Conservation (phyloP, 2,113 vertebrate genomes). For the Pterocles orientalis region DNA sequence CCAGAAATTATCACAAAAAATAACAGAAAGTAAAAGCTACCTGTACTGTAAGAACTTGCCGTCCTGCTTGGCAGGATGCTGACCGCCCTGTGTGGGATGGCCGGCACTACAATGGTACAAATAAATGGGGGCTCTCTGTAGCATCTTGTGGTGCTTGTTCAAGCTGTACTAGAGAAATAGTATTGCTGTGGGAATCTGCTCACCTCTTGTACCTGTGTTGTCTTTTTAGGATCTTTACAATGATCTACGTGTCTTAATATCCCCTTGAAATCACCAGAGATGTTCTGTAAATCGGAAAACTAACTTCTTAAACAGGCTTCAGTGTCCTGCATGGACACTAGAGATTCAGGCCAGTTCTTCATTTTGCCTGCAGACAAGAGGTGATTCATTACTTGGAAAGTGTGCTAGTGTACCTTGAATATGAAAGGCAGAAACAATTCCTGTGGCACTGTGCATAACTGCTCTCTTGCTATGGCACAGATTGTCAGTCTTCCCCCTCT, state of each 20-base stretch:
- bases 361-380: background rate
- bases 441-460: background rate
- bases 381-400: background rate
- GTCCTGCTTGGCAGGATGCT: background rate
- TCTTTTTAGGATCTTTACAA: background rate
- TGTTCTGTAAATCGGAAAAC: background rate
- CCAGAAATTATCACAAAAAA: background rate
- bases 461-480: background rate
- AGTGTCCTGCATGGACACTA: background rate
- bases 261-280: background rate
- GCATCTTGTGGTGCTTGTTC: background rate
- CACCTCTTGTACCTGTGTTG: background rate
- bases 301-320: background rate
- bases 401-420: background rate
- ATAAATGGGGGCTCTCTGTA: background rate
- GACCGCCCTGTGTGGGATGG: background rate
- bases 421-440: background rate
- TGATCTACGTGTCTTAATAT: background rate
- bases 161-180: background rate
- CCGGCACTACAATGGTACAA: background rate
- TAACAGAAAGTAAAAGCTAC: background rate
- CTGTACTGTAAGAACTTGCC: rapidly evolving
- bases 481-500: background rate
- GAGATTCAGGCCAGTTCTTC: background rate
- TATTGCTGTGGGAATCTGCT: background rate